Percentiles rank a stretch among this genome's conserved stretches.
Evolutionary conservation across 2,888 invertebrate genomes (phyloP).

Genomic region (Rhagonycha lutea): DNA sequence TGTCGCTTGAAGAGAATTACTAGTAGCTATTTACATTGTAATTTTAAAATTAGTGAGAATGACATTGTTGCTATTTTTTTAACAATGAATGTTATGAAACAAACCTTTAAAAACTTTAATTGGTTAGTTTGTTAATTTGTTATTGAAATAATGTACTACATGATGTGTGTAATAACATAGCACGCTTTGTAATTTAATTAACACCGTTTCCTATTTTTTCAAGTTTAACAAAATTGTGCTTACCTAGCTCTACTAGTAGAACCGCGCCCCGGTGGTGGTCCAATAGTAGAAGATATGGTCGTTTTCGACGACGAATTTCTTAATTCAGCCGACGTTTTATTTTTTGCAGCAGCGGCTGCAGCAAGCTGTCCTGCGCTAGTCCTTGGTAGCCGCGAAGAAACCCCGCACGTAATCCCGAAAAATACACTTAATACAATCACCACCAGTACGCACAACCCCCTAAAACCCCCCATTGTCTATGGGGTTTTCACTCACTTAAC

Average conservation of each 20-base stretch:
- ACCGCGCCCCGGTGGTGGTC: constrained; percentile 47
- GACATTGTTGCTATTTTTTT: neutral
- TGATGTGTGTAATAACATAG: neutral
- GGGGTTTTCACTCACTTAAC: constrained; percentile 14
- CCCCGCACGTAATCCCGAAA: constrained; percentile 53
- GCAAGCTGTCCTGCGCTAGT: constrained; percentile 63
- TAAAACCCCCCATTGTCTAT: constrained; percentile 45
- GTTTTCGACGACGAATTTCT: constrained; percentile 36
- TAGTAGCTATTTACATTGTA: neutral
- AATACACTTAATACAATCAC: constrained; percentile 37
- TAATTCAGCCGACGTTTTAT: constrained; percentile 50
- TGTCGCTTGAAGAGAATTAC: neutral
- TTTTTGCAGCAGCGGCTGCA: constrained; percentile 52
- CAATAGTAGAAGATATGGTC: constrained; percentile 40
- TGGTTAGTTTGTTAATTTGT: neutral
- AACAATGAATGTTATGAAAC: neutral
- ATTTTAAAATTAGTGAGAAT: neutral
- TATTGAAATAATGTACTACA: neutral
- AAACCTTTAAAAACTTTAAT: neutral
- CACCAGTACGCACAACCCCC: constrained; percentile 47
- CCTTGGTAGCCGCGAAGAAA: constrained; percentile 61
- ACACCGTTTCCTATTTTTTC: neutral
- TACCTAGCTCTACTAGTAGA: constrained; percentile 47
- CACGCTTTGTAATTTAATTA: neutral
- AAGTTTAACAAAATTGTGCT: constrained; percentile 17